Conservation (phyloP, 2,888 invertebrate genomes). For the Spisula solida region DNA sequence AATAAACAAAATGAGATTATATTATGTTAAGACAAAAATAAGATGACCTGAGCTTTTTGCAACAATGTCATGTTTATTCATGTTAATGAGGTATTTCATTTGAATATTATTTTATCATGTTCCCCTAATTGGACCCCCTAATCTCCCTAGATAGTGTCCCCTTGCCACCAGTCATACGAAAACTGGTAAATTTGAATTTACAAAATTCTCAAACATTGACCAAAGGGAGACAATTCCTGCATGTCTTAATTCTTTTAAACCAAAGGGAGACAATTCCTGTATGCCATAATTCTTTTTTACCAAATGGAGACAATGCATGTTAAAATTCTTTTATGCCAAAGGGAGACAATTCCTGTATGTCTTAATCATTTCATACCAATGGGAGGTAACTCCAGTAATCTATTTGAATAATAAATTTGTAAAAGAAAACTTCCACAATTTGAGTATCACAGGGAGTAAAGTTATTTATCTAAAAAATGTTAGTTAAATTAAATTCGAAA, state of each 20-base stretch:
- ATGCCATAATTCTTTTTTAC: background rate
- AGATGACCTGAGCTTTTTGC: background rate
- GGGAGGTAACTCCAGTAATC: background rate
- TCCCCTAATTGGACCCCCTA: background rate
- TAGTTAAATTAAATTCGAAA: too few relatives aligned
- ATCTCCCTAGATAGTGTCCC: background rate
- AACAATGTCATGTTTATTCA: constrained; percentile 9
- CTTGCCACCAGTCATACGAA: background rate
- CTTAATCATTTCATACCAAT: background rate
- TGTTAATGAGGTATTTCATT: background rate
- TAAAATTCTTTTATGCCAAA: background rate
- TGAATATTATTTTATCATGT: background rate
- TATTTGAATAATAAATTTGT: background rate
- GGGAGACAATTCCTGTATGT: background rate
- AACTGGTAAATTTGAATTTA: background rate
- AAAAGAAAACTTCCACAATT: background rate
- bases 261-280: background rate
- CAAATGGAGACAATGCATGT: background rate
- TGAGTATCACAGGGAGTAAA: background rate
- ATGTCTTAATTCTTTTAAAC: background rate
- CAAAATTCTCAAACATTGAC: background rate
- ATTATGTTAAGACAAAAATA: background rate
- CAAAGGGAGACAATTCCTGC: background rate
- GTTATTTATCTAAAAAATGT: too few relatives aligned
- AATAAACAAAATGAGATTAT: background rate